Base-by-base conservation (phyloP, 2,113 vertebrate genomes). In the Neolamprologus cancellatus region DNA sequence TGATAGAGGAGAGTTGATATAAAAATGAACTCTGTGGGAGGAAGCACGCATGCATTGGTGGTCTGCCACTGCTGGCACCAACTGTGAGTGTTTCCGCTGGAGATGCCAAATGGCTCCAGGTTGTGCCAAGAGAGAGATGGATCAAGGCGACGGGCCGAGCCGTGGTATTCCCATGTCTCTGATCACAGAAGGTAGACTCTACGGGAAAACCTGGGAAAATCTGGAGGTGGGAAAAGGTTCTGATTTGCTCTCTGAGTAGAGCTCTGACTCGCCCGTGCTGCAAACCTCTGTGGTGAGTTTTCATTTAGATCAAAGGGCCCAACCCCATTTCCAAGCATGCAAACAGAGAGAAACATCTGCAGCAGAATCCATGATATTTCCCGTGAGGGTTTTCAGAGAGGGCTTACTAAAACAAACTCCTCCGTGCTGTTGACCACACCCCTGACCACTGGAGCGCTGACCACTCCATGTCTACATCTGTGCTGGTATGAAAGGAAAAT, bases 221-320 rank as follows among this genome's bases (percentile, higher is more conserved):
- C 87, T 82, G 20, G 79, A 87, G 88, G 18, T 91, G 87, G 90
- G 81, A 89, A 87, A 10, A 25, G 12, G 74, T 86, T 81, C 81
- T 88, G 83, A 89, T 88, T 88, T 79, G 54, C 39, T 92, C 66
- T 36, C 39, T 15, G 74, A 61, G 80, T 78, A 69, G 86, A 84
- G 64, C 80, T 84, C n/a, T 9, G 36, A 84, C 84, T 91, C 53
- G 39, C 23, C 84, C 14, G 32, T 5, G 28, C 90, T 84, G 86
- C 87, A 92, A 93, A 88, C 90, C 81, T 93, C 92, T 91, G 92
- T 17, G 90, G 93, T 90, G 83, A 61, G 1, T 90, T 94, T 91
- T 91, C 82, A 89, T 92, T 95, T 81, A 91, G 88, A 95, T 95
- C 94, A 95, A 94, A 94, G 91, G 79, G 83, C 90, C 93, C 87